Percentiles rank a stretch among this genome's conserved stretches.
Evolutionary conservation across 2,113 vertebrate genomes (phyloP).

Genomic region (Petaurus breviceps): DNA sequence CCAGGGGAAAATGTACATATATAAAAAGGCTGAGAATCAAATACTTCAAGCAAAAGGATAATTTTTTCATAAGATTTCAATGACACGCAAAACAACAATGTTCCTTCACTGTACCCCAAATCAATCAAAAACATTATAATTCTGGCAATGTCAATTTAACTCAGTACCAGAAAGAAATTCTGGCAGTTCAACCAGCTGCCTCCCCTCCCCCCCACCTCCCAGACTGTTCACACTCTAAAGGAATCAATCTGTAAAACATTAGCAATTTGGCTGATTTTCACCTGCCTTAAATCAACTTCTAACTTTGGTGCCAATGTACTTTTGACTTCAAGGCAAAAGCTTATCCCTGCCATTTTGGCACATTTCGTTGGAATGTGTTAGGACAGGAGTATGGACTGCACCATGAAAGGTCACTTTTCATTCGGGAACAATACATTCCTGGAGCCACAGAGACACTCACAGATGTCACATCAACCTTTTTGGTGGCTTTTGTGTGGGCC

Average conservation of each 20-base stretch:
- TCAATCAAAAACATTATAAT: slow-evolving; percentile 29
- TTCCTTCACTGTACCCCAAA: slow-evolving; percentile 43
- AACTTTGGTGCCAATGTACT: background rate
- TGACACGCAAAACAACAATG: slow-evolving; percentile 45
- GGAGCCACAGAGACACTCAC: slow-evolving; percentile 4
- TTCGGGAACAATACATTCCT: slow-evolving; percentile 9
- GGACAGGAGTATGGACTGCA: background rate
- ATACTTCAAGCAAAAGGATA: slow-evolving; percentile 50
- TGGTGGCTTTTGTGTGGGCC: background rate
- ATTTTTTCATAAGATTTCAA: slow-evolving; percentile 52
- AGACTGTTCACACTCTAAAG: background rate
- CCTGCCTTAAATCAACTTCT: background rate
- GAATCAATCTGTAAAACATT: slow-evolving; percentile 26
- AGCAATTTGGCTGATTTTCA: slow-evolving; percentile 40
- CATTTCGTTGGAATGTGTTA: background rate
- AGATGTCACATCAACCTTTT: slow-evolving; percentile 44
- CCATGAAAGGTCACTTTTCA: slow-evolving; percentile 20
- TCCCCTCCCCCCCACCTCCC: slow-evolving; percentile 2
- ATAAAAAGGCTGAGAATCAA: slow-evolving; percentile 54
- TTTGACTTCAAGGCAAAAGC: background rate
- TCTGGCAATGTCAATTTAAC: slow-evolving; percentile 16
- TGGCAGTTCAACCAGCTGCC: slow-evolving; percentile 10
- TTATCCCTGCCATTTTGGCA: background rate
- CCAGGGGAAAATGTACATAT: background rate
- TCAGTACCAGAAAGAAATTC: slow-evolving; percentile 9